A percentile compares a stretch with the other conserved stretches of the same genome.
These are phyloP conservation scores for Bombus confusus DNA, from an alignment of 1,140 invertebrate genomes.

Conservation along the genomic window DNA sequence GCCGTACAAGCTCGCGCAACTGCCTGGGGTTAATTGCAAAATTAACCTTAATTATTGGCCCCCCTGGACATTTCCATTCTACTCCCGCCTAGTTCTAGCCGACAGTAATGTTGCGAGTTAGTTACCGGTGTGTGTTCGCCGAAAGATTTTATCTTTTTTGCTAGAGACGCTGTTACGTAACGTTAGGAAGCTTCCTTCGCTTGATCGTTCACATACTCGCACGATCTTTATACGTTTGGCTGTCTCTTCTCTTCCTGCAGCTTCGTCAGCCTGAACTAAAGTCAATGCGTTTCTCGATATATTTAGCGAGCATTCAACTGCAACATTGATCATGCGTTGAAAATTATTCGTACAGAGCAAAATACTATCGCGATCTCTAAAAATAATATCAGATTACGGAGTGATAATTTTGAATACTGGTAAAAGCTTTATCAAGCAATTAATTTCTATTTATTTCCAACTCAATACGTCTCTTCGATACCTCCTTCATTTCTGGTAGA, in stretches of 20 bases:
- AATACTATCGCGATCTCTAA: too few relatives aligned
- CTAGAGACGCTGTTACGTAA: background rate
- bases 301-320: too few relatives aligned
- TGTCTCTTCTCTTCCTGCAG: background rate
- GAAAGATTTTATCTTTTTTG: slow-evolving; percentile 11
- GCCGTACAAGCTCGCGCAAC: background rate
- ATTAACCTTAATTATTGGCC: slow-evolving; percentile 73
- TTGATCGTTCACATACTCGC: background rate
- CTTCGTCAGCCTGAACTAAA: too few relatives aligned
- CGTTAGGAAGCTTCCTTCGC: background rate
- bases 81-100: background rate
- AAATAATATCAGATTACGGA: too few relatives aligned
- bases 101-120: background rate
- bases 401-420: too few relatives aligned
- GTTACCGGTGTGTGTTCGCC: background rate
- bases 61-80: slow-evolving; percentile 40
- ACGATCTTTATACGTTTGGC: background rate
- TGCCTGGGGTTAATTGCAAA: slow-evolving; percentile 63
- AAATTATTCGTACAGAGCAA: too few relatives aligned
- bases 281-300: background rate
- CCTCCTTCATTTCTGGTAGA: too few relatives aligned
- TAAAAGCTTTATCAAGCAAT: too few relatives aligned
- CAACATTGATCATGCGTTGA: too few relatives aligned
- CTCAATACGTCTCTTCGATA: too few relatives aligned
- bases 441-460: too few relatives aligned